Evolutionary conservation across 2,888 invertebrate species (phyloP).

Genomic region (Tipula confusa): DNA sequence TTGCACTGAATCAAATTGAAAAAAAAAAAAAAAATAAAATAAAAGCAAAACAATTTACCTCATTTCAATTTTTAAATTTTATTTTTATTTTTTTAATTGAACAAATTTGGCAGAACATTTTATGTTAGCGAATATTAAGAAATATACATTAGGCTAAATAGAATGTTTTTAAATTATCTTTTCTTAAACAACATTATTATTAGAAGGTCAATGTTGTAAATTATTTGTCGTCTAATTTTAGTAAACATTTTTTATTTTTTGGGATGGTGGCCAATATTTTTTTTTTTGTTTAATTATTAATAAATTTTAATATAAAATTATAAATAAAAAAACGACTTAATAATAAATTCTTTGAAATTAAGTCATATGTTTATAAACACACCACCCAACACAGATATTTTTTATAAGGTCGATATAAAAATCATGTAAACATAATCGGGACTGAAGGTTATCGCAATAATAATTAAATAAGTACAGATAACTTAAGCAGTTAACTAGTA

Average conservation of each 20-base stretch:
- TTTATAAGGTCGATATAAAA: neutral
- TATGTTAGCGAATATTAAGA: neutral
- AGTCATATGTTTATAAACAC: neutral
- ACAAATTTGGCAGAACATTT: too few species aligned
- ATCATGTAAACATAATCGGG: neutral
- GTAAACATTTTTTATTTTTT: neutral
- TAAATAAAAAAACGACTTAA: neutral
- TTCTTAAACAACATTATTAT: neutral
- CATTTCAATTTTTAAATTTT: neutral
- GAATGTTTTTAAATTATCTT: neutral
- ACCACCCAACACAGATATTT: neutral
- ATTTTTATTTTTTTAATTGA: too few species aligned
- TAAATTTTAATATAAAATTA: neutral
- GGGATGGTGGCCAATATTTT: neutral
- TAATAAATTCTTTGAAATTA: neutral
- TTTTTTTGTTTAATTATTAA: neutral
- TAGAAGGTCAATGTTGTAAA: constrained; percentile 6
- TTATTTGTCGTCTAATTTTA: neutral
- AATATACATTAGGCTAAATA: neutral
- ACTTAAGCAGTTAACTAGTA: neutral
- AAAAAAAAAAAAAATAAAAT: neutral
- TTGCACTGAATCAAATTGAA: neutral
- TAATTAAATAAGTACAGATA: neutral
- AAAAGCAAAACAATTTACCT: neutral
- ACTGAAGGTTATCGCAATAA: neutral